Conservation (phyloP, 2,888 invertebrate species). For the Taphrorychus bicolor region DNA sequence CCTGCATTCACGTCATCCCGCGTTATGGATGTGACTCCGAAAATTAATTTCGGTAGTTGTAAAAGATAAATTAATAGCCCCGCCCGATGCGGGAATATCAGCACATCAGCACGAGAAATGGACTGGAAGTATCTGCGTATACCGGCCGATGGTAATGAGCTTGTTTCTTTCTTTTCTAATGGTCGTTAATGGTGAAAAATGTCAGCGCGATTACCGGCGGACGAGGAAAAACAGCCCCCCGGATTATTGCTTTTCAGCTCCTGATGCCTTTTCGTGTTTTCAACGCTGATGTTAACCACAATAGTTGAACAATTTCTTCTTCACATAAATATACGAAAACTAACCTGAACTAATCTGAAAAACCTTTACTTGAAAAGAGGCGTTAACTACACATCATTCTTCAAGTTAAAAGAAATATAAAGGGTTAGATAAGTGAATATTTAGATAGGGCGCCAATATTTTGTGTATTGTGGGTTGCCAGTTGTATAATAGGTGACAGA, state of each 20-base stretch:
- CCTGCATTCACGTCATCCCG: conserved; percentile 45
- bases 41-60: conserved; percentile 56
- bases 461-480: no score
- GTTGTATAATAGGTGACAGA: no score
- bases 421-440: no score
- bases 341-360: no score
- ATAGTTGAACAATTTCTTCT: no score
- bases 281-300: no score
- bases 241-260: no score
- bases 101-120: conserved; percentile 35
- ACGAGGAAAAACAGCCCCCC: not conserved
- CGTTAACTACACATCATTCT: no score
- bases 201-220: conserved; percentile 18
- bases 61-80: conserved; percentile 54
- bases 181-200: conserved; percentile 40
- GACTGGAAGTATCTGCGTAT: conserved; percentile 41
- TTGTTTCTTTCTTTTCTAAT: conserved; percentile 38
- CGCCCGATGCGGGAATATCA: conserved; percentile 35
- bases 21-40: conserved; percentile 55
- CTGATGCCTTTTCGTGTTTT: not conserved
- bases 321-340: no score
- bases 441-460: no score
- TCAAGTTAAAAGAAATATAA: no score
- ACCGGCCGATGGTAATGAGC: conserved; percentile 37
- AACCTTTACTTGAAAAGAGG: no score